Evolutionary conservation across 2,888 invertebrate species (phyloP), one percentile per base, ranked within the genome.

Genomic region (Leuctra nigra): DNA sequence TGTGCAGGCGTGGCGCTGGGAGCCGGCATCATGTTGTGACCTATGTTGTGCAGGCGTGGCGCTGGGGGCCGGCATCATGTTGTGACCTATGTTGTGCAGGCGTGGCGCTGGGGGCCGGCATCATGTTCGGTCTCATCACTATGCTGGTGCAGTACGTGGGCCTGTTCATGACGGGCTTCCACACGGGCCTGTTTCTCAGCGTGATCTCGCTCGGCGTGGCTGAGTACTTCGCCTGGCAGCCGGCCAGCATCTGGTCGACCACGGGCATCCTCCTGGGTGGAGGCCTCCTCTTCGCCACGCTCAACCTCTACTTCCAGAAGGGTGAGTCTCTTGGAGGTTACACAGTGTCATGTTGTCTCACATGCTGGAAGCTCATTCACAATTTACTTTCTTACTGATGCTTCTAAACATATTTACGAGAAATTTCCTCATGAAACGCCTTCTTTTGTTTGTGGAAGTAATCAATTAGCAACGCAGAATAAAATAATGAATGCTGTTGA

Each of bases 141-240:
- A 86, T 87, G 84, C 76, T 89, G 66, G 86, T 89, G 57, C 87
- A 87, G 68, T 87, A 88, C 68, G 86, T 88, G 36, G 88, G 88
- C 4, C 79, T 90, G 56, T 89, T 89, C 72, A 83, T 88, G 79
- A 84, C 85, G 20, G 89, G 89, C 33, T 81, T 89, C 65, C 86
- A 87, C 69, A 82, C 86, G 1, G 89, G 89, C 20, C 71, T 87
- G 16, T 75, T 84, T 59, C 67, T 81, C 23, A 83, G 81, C 2
- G 68, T 84, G 44, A 81, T 76, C 2, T 77, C 78, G 1, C 73
- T 84, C 53, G 75, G 81, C 33, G 69, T 76, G 14, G 80, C 80
- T 58, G 81, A 81, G 62, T 74, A 81, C 65, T 75, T 82, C 60
- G 75, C 77, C 62, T 73, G 71, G 61, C 71, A 76, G 53, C 78